phyloP scores from a whole-genome alignment of 2,888 invertebrate species.

The Achlya flavicornis region DNA sequence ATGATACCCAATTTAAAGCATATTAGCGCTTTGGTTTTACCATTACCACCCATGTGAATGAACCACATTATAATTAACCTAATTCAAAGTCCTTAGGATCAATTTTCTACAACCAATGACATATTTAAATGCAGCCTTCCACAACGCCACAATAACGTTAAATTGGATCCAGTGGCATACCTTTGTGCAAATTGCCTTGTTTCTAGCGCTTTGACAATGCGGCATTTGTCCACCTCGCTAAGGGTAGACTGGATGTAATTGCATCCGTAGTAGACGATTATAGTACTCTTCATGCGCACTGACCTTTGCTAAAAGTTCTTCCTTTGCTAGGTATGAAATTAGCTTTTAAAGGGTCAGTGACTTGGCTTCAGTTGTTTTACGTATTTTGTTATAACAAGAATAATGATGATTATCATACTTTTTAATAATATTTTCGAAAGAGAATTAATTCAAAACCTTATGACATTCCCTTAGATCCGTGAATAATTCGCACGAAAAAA shows the following conservation, averaged over 20 bases:
- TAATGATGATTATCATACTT: not conserved
- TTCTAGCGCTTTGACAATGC: constrained; percentile 46
- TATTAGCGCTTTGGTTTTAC: no score
- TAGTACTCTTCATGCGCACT: constrained; percentile 20
- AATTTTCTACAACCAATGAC: not conserved
- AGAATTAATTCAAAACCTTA: no score
- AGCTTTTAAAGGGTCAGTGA: constrained; percentile 11
- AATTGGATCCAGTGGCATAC: constrained; percentile 49
- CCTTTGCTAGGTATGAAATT: not conserved
- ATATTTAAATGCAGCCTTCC: not conserved
- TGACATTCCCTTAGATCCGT: no score
- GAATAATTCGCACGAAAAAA: not conserved
- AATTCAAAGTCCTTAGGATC: not conserved
- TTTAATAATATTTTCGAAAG: not conserved
- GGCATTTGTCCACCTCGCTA: constrained; percentile 25
- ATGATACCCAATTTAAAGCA: no score
- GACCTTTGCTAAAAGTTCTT: constrained; percentile 24
- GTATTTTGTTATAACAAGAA: not conserved
- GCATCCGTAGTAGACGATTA: constrained; percentile 23
- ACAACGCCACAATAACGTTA: constrained; percentile 29
- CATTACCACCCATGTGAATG: constrained; percentile 5
- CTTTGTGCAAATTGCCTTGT: constrained; percentile 52
- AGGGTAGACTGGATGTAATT: constrained; percentile 23
- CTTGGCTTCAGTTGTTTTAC: not conserved
- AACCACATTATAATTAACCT: constrained; percentile 15